These are phyloP conservation scores for Crotalus tigris DNA, from an alignment of 2,113 vertebrate species.

Conservation along the genomic window DNA sequence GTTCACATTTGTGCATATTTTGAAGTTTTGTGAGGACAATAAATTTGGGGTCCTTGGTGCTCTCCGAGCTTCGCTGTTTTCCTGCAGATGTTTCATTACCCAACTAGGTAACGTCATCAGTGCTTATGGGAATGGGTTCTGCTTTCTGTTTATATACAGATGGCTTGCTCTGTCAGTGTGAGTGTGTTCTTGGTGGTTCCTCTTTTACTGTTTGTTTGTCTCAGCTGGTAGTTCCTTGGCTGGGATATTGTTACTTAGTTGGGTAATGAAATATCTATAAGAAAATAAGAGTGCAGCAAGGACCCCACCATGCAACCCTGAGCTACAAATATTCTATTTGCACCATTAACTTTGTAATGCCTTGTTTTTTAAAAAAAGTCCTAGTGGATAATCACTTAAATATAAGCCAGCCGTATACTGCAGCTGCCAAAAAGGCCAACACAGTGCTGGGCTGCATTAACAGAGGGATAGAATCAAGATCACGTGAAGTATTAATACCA, in stretches of 20 bases:
- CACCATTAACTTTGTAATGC: conserved; percentile 41
- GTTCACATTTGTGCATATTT: conserved; percentile 57
- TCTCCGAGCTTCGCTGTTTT: background rate
- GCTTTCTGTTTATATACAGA: background rate
- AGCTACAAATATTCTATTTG: background rate
- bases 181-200: background rate
- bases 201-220: background rate
- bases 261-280: background rate
- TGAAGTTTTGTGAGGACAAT: conserved; percentile 46
- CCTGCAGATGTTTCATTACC: background rate
- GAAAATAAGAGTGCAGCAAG: background rate
- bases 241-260: background rate
- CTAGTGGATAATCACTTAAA: no score
- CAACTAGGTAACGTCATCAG: background rate
- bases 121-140: background rate
- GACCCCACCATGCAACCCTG: background rate
- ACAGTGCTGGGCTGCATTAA: no score
- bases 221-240: background rate
- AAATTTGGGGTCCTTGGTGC: conserved; percentile 31
- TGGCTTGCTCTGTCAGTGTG: background rate
- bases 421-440: no score
- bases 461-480: no score
- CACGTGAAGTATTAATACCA: no score
- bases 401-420: no score
- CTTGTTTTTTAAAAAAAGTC: background rate